These are phyloP conservation scores for Hydropotes inermis DNA, from an alignment of 2,113 vertebrate genomes.

Conservation along the genomic window DNA sequence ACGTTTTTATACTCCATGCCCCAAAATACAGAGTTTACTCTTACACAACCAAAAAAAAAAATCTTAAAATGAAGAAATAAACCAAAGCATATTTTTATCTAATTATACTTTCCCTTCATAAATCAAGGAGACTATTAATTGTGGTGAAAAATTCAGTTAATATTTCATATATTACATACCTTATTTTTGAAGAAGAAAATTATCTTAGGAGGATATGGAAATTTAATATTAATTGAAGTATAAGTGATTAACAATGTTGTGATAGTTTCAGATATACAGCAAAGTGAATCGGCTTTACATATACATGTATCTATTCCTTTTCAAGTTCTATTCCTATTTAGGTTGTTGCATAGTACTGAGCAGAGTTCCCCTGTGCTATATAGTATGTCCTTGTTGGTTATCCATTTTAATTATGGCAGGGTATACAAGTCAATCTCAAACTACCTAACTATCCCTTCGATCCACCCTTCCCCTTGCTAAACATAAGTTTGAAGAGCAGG, in stretches of 20 bases:
- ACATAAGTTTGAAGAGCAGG: background rate
- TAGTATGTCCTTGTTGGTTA: background rate
- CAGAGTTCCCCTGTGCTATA: background rate
- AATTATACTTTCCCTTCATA: background rate
- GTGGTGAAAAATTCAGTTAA: background rate
- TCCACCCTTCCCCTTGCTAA: background rate
- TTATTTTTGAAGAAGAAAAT: background rate
- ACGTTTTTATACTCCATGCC: background rate
- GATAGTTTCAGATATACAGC: background rate
- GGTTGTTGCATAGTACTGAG: background rate
- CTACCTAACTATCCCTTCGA: background rate
- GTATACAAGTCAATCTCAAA: background rate
- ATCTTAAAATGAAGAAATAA: background rate
- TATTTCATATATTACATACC: background rate
- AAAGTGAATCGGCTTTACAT: background rate
- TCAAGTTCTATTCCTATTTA: background rate
- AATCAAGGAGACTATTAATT: background rate
- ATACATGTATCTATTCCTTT: background rate
- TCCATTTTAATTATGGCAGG: background rate
- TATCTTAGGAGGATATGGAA: background rate
- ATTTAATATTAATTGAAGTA: background rate
- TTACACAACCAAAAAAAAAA: background rate
- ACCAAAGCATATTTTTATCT: background rate
- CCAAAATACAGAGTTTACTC: background rate
- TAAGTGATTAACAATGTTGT: background rate